Conservation (phyloP, 2,113 vertebrate species). For the Apaloderma vittatum region DNA sequence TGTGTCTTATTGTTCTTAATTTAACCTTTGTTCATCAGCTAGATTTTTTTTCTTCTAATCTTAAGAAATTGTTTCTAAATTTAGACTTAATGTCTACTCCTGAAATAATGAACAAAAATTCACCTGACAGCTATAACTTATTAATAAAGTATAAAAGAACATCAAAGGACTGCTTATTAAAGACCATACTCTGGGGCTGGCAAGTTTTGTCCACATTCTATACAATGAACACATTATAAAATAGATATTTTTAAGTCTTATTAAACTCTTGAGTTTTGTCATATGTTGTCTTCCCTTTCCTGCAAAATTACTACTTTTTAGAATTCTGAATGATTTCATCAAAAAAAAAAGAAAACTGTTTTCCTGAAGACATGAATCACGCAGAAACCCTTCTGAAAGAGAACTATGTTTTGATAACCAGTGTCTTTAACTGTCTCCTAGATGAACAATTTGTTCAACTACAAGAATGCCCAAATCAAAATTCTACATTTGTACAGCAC, state of each 20-base stretch:
- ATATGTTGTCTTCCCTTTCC: not conserved
- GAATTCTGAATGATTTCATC: not conserved
- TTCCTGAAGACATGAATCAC: not conserved
- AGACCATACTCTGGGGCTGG: not conserved
- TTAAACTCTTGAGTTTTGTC: not conserved
- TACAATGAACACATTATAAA: not conserved
- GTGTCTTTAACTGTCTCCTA: not conserved
- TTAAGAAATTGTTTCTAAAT: slow-evolving; percentile 27
- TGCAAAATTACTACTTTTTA: not conserved
- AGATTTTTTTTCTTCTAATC: not conserved
- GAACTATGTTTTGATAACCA: not conserved
- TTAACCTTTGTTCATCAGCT: slow-evolving; percentile 20
- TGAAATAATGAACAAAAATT: slow-evolving; percentile 37
- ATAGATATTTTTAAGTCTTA: not conserved
- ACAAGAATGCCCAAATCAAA: not conserved
- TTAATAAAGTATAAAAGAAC: slow-evolving; percentile 30
- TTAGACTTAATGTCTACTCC: not conserved
- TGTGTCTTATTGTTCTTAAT: slow-evolving; percentile 7
- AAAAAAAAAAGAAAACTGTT: not conserved
- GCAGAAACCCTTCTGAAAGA: not conserved
- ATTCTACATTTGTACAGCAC: not conserved
- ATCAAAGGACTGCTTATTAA: slow-evolving; percentile 30
- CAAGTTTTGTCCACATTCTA: not conserved
- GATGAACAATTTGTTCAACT: not conserved
- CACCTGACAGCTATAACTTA: slow-evolving; percentile 20